phyloP scores from a whole-genome alignment of 2,888 invertebrate genomes.

The Brachyptera putata region DNA sequence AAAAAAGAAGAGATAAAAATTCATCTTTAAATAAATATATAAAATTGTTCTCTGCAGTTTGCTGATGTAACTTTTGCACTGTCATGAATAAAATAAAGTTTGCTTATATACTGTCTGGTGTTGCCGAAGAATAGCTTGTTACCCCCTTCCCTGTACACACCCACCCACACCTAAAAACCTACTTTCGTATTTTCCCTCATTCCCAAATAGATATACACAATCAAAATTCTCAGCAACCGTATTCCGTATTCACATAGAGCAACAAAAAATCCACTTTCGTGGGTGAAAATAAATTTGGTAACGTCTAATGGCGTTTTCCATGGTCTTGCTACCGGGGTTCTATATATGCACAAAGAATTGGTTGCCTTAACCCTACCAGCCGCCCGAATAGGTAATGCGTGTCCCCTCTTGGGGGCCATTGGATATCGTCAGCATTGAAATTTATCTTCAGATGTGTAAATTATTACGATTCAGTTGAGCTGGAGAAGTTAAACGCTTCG shows the following conservation, averaged over 20 bases:
- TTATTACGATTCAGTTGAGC: slow-evolving; percentile 16
- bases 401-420: slow-evolving; percentile 13
- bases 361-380: background rate
- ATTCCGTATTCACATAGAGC: slow-evolving; percentile 7
- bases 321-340: background rate
- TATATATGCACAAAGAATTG: background rate
- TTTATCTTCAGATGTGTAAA: slow-evolving; percentile 17
- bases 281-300: slow-evolving; percentile 15
- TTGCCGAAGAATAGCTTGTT: too few species aligned
- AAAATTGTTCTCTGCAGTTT: slow-evolving; percentile 4
- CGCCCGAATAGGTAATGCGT: slow-evolving; percentile 5
- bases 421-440: slow-evolving; percentile 20
- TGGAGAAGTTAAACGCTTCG: background rate
- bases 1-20: background rate
- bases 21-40: slow-evolving; percentile 9
- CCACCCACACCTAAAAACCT: too few species aligned
- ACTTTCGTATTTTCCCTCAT: background rate
- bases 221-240: background rate
- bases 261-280: slow-evolving; percentile 12
- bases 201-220: background rate
- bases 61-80: slow-evolving; percentile 1
- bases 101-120: too few species aligned
- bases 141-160: too few species aligned
- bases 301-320: slow-evolving; percentile 7
- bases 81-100: slow-evolving; percentile 3